Conservation (phyloP, 2,888 invertebrate genomes). For the Alloplasta piceator region DNA sequence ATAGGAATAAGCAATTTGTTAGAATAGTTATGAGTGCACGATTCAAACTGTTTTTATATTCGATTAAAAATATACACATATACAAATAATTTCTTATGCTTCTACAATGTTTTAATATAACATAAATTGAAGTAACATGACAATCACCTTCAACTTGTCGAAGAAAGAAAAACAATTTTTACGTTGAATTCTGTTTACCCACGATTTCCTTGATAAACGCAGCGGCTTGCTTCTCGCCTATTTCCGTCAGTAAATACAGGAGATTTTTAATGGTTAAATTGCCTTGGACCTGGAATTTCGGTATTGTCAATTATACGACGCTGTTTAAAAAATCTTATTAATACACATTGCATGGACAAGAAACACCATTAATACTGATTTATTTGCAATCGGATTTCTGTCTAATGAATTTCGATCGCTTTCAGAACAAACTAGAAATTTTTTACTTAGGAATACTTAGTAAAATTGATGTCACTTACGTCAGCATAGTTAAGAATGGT, state of each 20-base stretch:
- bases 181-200: not conserved
- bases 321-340: too few species aligned
- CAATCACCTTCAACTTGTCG: too few species aligned
- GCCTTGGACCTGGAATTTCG: conserved; percentile 71
- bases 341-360: not conserved
- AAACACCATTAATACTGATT: not conserved
- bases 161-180: not conserved
- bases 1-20: too few species aligned
- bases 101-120: too few species aligned
- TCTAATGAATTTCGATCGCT: too few species aligned
- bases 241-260: conserved; percentile 78
- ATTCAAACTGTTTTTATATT: too few species aligned
- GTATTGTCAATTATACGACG: too few species aligned
- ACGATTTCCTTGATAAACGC: conserved; percentile 74
- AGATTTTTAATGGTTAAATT: conserved; percentile 72
- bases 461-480: conserved; percentile 68
- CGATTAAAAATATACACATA: too few species aligned
- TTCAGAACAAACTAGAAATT: not conserved
- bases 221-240: conserved; percentile 81
- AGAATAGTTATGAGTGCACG: too few species aligned
- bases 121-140: too few species aligned
- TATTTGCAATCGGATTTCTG: conserved; percentile 35
- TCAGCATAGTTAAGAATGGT: conserved; percentile 85
- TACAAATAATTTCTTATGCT: too few species aligned
- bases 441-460: conserved; percentile 15